A percentile compares a stretch with the other conserved stretches of the same genome.
These are phyloP conservation scores for Phrynocephalus forsythii DNA, from an alignment of 2,797 vertebrate species.

Conservation along the genomic window DNA sequence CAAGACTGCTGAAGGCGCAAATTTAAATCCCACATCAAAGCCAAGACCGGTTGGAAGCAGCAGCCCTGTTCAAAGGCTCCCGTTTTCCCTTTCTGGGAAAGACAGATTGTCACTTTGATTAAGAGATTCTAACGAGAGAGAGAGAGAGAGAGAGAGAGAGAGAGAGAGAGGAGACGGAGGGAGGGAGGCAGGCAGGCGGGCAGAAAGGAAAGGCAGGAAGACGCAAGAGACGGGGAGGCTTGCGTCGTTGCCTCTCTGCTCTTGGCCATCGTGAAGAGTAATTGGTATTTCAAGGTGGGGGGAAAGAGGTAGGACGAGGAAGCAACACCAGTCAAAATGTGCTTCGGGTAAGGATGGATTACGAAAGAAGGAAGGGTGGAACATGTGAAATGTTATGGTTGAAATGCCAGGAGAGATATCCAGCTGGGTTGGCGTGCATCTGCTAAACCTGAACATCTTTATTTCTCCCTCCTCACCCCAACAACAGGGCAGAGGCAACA, in stretches of 20 bases:
- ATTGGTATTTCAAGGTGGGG: slow-evolving; percentile 49
- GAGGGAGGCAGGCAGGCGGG: slow-evolving; percentile 17
- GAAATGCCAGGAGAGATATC: slow-evolving; percentile 71
- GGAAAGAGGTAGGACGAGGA: slow-evolving; percentile 9
- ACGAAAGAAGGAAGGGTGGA: slow-evolving; percentile 53
- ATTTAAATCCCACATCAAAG: slow-evolving; percentile 78
- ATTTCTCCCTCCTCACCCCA: slow-evolving; percentile 4
- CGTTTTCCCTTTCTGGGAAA: slow-evolving; percentile 66
- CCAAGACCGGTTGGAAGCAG: slow-evolving; percentile 59
- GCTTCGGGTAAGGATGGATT: slow-evolving; percentile 69
- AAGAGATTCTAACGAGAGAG: slow-evolving; percentile 65
- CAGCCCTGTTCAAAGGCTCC: slow-evolving; percentile 64
- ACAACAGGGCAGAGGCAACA: too few relatives aligned
- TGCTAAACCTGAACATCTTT: slow-evolving; percentile 70
- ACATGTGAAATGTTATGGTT: slow-evolving; percentile 58
- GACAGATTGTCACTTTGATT: slow-evolving; percentile 80
- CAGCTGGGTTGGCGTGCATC: slow-evolving; percentile 67
- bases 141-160: too few relatives aligned
- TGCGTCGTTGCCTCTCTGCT: slow-evolving; percentile 42
- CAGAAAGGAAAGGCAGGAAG: background rate
- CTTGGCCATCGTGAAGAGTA: slow-evolving; percentile 59
- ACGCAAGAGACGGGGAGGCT: background rate
- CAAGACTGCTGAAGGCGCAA: slow-evolving; percentile 62
- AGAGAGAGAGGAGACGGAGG: background rate
- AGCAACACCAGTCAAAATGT: slow-evolving; percentile 55